Evolutionary conservation across 2,888 invertebrate species (phyloP).

Genomic region (Crepidodera aurea): DNA sequence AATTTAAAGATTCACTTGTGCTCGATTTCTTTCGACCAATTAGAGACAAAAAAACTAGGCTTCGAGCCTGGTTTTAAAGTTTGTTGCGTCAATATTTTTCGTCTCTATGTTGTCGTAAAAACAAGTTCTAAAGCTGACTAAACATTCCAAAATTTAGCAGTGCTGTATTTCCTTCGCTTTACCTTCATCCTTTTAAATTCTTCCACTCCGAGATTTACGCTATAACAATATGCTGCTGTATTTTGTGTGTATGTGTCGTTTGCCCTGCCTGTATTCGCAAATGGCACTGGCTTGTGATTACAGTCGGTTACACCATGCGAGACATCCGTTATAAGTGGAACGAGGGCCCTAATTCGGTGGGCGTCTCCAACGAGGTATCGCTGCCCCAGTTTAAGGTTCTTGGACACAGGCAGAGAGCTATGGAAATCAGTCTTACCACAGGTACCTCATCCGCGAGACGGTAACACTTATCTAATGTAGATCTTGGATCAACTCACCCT

Average conservation of each 20-base stretch:
- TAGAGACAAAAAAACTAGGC: no score
- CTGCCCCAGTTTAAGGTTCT: slow-evolving; percentile 98
- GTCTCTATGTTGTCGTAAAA: no score
- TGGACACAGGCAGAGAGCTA: slow-evolving; percentile 94
- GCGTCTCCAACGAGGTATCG: slow-evolving; percentile 94
- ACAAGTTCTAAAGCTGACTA: no score
- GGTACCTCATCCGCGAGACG: slow-evolving; percentile 69
- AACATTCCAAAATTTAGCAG: no score
- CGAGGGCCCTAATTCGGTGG: slow-evolving; percentile 93
- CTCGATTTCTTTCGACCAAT: no score
- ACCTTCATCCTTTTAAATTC: neutral
- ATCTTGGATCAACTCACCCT: slow-evolving; percentile 45
- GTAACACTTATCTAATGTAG: neutral
- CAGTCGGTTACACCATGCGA: slow-evolving; percentile 98
- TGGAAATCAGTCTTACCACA: slow-evolving; percentile 96
- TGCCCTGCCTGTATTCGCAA: slow-evolving; percentile 46
- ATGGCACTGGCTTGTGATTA: slow-evolving; percentile 62
- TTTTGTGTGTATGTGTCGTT: slow-evolving; percentile 33
- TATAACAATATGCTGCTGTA: slow-evolving; percentile 43
- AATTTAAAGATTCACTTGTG: no score
- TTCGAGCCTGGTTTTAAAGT: no score
- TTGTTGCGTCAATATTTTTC: no score
- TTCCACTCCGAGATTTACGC: neutral
- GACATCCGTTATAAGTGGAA: slow-evolving; percentile 98
- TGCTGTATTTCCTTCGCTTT: neutral